These are phyloP conservation scores for Hippocampus barbouri DNA, from an alignment of 2,113 vertebrate genomes.

Conservation along the genomic window DNA sequence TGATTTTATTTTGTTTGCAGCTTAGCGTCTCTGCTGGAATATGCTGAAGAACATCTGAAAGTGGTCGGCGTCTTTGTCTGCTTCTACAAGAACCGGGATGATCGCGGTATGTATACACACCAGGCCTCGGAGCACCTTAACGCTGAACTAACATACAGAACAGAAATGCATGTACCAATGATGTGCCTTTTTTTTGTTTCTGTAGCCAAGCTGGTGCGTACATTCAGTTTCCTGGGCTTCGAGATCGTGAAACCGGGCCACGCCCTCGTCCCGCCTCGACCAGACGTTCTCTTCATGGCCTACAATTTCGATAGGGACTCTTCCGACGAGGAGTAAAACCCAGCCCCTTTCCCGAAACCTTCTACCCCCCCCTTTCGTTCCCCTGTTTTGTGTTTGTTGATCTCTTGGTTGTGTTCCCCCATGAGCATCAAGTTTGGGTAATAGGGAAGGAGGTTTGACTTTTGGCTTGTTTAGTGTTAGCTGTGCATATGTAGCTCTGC, in stretches of 20 bases:
- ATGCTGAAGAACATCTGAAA: slow-evolving; percentile 79
- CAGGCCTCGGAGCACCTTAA: background rate
- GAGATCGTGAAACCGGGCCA: slow-evolving; percentile 99
- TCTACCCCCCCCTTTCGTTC: background rate
- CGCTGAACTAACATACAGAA: too few species aligned
- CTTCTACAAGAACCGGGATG: slow-evolving; percentile 80
- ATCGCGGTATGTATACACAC: slow-evolving; percentile 66
- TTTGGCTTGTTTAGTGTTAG: slow-evolving; percentile 27
- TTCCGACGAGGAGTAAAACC: slow-evolving; percentile 84
- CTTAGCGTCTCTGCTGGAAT: slow-evolving; percentile 75
- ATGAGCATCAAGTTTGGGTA: background rate
- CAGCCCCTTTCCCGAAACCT: slow-evolving; percentile 8
- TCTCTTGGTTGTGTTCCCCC: background rate
- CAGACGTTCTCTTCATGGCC: slow-evolving; percentile 98
- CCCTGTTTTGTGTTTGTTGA: background rate
- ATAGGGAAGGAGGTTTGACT: slow-evolving; percentile 7
- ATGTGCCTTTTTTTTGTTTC: background rate
- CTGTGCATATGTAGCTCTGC: slow-evolving; percentile 5
- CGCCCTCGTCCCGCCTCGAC: slow-evolving; percentile 94
- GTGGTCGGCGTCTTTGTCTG: slow-evolving; percentile 76
- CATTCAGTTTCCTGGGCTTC: slow-evolving; percentile 99
- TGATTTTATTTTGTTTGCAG: slow-evolving; percentile 35
- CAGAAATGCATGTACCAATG: background rate
- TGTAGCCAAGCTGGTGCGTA: slow-evolving; percentile 78
- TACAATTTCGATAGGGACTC: slow-evolving; percentile 95